Conservation (phyloP, 2,888 invertebrate genomes). For the Sarcophaga subvicina region DNA sequence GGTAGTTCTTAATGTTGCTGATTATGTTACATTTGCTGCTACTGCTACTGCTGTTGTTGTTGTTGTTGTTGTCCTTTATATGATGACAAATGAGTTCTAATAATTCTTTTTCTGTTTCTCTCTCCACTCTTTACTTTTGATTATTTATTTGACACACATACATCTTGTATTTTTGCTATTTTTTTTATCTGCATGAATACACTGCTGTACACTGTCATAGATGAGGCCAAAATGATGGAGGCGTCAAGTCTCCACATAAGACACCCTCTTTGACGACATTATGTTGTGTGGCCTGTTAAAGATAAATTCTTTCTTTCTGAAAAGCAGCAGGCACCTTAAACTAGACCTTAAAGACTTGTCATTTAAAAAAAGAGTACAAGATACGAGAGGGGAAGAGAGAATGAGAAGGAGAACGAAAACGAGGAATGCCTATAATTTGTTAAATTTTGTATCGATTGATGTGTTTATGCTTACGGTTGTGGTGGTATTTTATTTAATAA, state of each 20-base stretch:
- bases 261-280: background rate
- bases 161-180: background rate
- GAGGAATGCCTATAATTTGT: background rate
- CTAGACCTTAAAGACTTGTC: no score
- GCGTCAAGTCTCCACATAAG: background rate
- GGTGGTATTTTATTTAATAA: conserved; percentile 22
- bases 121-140: background rate
- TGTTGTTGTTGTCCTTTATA: background rate
- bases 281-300: background rate
- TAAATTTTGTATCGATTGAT: conserved; percentile 6
- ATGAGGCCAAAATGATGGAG: background rate
- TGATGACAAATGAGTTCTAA: conserved; percentile 62
- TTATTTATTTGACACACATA: conserved; percentile 50
- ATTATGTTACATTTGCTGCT: background rate
- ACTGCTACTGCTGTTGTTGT: background rate
- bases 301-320: no score
- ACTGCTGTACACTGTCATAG: background rate
- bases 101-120: conserved; percentile 25
- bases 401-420: background rate
- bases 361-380: no score
- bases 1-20: background rate
- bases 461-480: conserved; percentile 22
- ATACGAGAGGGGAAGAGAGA: no score
- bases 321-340: no score
- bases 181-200: no score